phyloP scores from a whole-genome alignment of 1,140 invertebrate species.

The Semibalanus balanoides region DNA sequence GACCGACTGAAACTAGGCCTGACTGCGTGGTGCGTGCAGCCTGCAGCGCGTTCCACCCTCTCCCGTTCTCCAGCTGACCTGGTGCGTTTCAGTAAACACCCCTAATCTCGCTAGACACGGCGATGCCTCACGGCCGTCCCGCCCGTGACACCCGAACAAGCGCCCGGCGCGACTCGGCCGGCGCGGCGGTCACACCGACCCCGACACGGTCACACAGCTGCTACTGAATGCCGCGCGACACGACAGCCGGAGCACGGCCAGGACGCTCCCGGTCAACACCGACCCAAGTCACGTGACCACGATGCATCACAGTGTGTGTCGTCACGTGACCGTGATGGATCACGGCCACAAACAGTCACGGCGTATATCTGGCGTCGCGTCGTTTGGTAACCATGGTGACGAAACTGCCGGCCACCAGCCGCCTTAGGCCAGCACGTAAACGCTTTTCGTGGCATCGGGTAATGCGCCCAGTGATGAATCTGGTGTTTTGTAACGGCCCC shows the following conservation, averaged over 20 bases:
- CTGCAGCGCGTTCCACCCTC: too few relatives aligned
- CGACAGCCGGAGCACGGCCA: not conserved
- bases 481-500: not conserved
- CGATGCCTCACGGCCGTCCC: not conserved
- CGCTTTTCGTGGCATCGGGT: not conserved
- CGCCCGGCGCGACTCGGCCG: too few relatives aligned
- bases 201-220: not conserved
- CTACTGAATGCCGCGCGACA: too few relatives aligned
- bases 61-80: not conserved
- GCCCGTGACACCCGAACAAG: not conserved
- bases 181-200: too few relatives aligned
- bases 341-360: not conserved
- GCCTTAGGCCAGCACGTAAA: not conserved
- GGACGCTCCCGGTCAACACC: too few relatives aligned
- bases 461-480: not conserved
- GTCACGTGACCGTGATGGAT: not conserved
- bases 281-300: not conserved
- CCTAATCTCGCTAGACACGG: not conserved
- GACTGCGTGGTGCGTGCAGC: not conserved
- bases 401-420: not conserved
- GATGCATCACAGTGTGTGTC: not conserved
- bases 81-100: not conserved
- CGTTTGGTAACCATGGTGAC: not conserved
- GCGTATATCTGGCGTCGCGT: too few relatives aligned
- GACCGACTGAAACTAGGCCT: not conserved